These are phyloP conservation scores for Arizona elegans DNA, from an alignment of 2,113 vertebrate species.

Conservation along the genomic window DNA sequence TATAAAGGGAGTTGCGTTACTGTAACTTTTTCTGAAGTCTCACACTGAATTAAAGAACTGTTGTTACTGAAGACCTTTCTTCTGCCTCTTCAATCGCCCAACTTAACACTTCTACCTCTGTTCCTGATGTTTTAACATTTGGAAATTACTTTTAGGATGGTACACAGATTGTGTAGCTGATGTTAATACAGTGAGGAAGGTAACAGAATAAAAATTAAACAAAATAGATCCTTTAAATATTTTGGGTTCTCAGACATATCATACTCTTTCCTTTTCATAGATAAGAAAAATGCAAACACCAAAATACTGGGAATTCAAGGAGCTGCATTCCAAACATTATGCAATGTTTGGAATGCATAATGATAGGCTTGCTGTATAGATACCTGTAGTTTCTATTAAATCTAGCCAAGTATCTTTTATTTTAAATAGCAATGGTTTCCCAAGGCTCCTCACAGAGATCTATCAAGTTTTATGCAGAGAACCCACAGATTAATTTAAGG, in stretches of 20 bases:
- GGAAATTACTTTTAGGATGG: neutral
- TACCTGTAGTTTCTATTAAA: neutral
- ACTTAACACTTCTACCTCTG: neutral
- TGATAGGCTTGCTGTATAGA: neutral
- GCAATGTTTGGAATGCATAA: neutral
- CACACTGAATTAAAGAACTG: no score
- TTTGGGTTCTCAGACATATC: neutral
- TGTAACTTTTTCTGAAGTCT: no score
- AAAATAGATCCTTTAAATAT: neutral
- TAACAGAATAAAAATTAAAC: neutral
- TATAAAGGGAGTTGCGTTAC: no score
- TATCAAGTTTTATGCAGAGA: neutral
- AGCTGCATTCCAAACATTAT: neutral
- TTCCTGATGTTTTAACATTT: neutral
- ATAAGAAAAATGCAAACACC: neutral
- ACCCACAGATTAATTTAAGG: neutral
- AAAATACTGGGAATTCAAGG: neutral
- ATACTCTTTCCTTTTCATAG: neutral
- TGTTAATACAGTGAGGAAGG: neutral
- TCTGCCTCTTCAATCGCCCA: no score
- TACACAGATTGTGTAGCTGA: neutral
- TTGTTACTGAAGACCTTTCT: no score
- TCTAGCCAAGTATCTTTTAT: neutral
- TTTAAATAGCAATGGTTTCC: neutral
- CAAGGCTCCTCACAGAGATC: neutral